Conservation (phyloP, 92 coral and sea anemone genomes). For the Parazoanthus darwini region DNA sequence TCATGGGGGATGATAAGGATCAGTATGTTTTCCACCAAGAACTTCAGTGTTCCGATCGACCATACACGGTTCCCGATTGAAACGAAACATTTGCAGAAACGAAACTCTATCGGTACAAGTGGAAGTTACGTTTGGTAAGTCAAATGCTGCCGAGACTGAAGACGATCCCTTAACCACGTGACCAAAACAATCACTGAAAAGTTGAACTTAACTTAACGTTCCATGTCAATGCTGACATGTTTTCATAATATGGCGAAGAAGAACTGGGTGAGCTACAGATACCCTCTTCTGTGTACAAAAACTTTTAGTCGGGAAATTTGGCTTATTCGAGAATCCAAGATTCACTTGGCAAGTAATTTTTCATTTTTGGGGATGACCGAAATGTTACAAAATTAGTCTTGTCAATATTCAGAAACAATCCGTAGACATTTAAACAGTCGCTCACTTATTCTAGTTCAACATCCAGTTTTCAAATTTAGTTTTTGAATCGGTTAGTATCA, state of each 20-base stretch:
- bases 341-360: background rate
- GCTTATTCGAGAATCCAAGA: slow-evolving; percentile 2
- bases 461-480: background rate
- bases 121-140: too few species aligned
- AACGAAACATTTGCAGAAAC: too few species aligned
- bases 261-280: too few species aligned
- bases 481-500: background rate
- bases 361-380: background rate
- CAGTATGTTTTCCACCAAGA: background rate
- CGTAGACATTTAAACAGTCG: background rate
- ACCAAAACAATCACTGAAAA: too few species aligned
- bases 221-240: too few species aligned
- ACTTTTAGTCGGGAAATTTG: background rate
- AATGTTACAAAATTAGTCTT: background rate
- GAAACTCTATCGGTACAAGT: too few species aligned
- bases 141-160: too few species aligned
- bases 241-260: too few species aligned
- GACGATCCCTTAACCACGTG: too few species aligned
- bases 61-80: too few species aligned
- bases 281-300: too few species aligned
- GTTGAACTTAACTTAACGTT: too few species aligned
- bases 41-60: background rate
- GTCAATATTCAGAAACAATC: background rate
- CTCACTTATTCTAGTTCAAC: slow-evolving; percentile 18
- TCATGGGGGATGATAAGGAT: slow-evolving; percentile 25